A percentile compares a stretch with the other conserved stretches of the same genome.
Evolutionary conservation across 2,113 vertebrate genomes (phyloP).

Genomic region (Sterna hirundo): DNA sequence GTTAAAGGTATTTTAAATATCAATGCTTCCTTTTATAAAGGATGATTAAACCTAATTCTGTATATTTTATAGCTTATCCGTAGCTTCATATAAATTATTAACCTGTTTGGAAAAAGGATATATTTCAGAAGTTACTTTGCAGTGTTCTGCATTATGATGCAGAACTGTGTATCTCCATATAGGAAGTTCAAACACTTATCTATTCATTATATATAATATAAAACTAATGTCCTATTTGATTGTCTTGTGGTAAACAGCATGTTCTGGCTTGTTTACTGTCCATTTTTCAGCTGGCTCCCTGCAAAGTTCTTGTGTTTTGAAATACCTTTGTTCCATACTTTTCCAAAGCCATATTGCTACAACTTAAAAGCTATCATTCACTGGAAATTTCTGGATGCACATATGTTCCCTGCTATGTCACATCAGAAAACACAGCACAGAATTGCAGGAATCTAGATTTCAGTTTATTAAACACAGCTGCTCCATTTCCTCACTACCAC

Average conservation of each 20-base stretch:
- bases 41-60: neutral
- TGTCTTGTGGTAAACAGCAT: neutral
- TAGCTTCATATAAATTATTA: neutral
- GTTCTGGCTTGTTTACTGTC: neutral
- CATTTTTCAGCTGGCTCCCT: neutral
- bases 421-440: conserved; percentile 2
- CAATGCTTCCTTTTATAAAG: neutral
- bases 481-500: conserved; percentile 9
- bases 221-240: neutral
- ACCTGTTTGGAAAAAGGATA: neutral
- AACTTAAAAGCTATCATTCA: neutral
- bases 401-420: neutral
- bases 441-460: neutral
- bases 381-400: conserved; percentile 27
- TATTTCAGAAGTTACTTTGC: neutral
- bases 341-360: neutral
- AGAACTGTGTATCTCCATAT: neutral
- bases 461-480: conserved; percentile 33
- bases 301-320: neutral
- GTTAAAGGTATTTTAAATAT: neutral
- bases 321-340: neutral
- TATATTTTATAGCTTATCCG: neutral
- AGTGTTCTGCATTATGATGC: neutral
- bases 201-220: neutral
- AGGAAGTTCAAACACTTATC: neutral